These are phyloP conservation scores for Sebastes schlegelii DNA, from an alignment of 2,113 vertebrate genomes.

Conservation along the genomic window DNA sequence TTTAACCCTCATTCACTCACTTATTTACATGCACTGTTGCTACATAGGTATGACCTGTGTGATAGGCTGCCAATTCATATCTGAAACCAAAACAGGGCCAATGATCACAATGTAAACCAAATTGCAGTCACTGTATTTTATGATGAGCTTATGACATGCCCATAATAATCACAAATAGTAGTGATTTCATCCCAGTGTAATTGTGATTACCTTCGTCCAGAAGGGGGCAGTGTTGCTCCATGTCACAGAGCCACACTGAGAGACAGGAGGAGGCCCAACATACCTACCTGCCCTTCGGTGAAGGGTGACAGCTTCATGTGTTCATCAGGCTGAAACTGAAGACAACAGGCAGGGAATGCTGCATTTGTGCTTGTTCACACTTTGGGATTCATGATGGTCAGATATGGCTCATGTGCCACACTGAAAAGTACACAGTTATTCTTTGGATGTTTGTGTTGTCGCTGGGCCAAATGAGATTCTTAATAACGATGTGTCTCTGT, in stretches of 20 bases:
- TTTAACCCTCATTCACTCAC: not conserved
- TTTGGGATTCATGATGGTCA: not conserved
- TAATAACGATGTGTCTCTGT: too few species aligned
- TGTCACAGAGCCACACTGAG: not conserved
- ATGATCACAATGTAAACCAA: not conserved
- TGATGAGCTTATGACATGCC: not conserved
- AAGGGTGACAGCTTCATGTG: not conserved
- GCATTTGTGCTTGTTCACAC: not conserved
- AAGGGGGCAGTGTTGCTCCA: slow-evolving; percentile 13
- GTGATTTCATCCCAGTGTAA: not conserved
- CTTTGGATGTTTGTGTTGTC: not conserved
- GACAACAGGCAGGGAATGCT: not conserved
- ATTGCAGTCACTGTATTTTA: not conserved
- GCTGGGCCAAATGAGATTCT: too few species aligned
- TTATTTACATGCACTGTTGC: not conserved
- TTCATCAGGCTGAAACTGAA: not conserved
- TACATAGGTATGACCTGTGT: not conserved
- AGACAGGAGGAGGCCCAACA: not conserved
- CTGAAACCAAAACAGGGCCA: not conserved
- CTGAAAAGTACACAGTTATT: not conserved
- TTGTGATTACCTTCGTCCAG: not conserved
- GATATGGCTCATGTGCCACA: not conserved
- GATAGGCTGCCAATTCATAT: not conserved
- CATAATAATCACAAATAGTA: not conserved
- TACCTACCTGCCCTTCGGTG: not conserved